Evolutionary conservation across 2,888 invertebrate species (phyloP), one percentile per base, ranked within the genome.

Genomic region (Pimpla rufipes): DNA sequence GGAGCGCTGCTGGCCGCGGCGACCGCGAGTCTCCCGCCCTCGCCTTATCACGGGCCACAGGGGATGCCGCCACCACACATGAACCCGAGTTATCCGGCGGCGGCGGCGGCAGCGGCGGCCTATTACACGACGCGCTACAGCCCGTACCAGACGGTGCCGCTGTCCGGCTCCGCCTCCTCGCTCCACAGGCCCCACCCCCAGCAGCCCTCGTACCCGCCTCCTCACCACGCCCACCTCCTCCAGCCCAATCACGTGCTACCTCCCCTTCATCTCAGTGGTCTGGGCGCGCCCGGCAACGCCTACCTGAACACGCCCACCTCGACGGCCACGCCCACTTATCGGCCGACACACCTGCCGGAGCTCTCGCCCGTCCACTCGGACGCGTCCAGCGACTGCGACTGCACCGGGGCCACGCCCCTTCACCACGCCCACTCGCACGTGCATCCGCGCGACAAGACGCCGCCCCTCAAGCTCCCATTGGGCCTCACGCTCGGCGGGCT

Each of bases 1-100:
- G 98, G 98, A 1, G 97, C 98, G 45, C 95, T 99, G 8, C 95
- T 98, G 1, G 98, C 98, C 91, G 98, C 98, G 0, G 97, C 98
- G 0, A 95, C 96, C 10, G 96, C 96, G 10, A 95, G 95, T 67
- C 94, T 96, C 77, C 95, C 96, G 4, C 90, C 88, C 0, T 87
- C 90, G 0, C 88, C 92, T 18, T 89, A 90, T 70, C 89, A 91
- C 76, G 85, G 87, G 0, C 84, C 87, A 89, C 82, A 95, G 90
- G 94, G 94, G 91, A 29, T 90, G 89, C 94, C 90, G 76, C 93
- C 86, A 91, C 95, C 95, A 83, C 96, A 94, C 87, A 95, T 94
- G 86, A 94, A 94, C 87, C 94, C 94, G 79, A 87, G 87, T 5
- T 90, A 90, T 23, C 90, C 91, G 0, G 88, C 89, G 7, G 94